phyloP scores from a whole-genome alignment of 2,113 vertebrate species.

The Phocoena phocoena region DNA sequence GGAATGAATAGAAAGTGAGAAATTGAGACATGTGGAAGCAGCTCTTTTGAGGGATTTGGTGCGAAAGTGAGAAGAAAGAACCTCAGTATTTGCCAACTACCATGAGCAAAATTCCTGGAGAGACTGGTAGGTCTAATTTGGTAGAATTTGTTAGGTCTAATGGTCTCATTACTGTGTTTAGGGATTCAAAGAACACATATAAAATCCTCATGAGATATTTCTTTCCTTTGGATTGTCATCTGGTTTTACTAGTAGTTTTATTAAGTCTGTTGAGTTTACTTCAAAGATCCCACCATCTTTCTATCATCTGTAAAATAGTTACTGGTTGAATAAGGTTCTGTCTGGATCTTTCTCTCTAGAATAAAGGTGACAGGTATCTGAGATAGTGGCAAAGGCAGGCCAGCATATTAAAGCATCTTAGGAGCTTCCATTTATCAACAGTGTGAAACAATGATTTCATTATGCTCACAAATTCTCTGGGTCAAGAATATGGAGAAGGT shows the following conservation, averaged over 20 bases:
- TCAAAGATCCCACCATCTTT: not conserved
- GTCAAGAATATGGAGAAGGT: not conserved
- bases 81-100: not conserved
- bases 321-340: not conserved
- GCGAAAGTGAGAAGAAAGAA: not conserved
- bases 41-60: not conserved
- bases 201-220: not conserved
- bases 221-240: not conserved
- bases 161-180: not conserved
- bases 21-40: not conserved
- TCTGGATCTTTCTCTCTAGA: slow-evolving; percentile 8
- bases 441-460: not conserved
- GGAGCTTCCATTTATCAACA: not conserved
- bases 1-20: not conserved
- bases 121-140: not conserved
- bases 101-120: not conserved
- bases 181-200: not conserved
- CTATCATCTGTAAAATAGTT: not conserved
- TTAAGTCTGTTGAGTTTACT: not conserved
- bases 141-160: not conserved
- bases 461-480: not conserved
- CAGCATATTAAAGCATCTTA: not conserved
- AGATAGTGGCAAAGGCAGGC: not conserved
- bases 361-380: not conserved
- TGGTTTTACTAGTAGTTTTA: not conserved